Base-by-base conservation (phyloP, 1,140 invertebrate species). In the Octopus bimaculoides region DNA sequence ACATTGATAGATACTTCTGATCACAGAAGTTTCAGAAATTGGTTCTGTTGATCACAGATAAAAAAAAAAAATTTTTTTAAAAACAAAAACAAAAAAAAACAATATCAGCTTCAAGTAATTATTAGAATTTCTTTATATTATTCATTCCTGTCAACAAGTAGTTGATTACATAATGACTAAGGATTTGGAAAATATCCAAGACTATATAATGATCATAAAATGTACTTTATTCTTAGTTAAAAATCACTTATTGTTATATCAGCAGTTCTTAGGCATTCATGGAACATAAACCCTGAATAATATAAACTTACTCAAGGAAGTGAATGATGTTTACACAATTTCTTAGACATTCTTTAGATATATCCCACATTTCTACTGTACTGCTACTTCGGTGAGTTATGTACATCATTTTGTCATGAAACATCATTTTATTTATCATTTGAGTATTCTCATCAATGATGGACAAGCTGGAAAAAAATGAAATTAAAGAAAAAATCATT, bases 301-400 rank as follows among this genome's bases (percentile, higher is more conserved):
- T 41, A 41, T 41, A 41, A 41, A 76, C 83, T 83, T 52, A 84
- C 84, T 77, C 78, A 56, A 85, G 81, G 9, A 77, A 73, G 4
- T 71, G 20, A 41, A 55, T 77, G 66, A 85, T 80, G 73, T 83
- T 78, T 52, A 80, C 69, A 12, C 14, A 14, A 52, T 74, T 71
- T n/a, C 80, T 81, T 71, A 61, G 79, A 26, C 77, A 77, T 6
- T 79, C 78, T 12, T 77, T 80, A 20, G 78, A 52, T n/a, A 81
- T 55, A 61, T 84, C 82, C 83, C 83, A 86, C 55, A 82, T 78
- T 75, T 85, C 78, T 17, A 85, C 61, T 12, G 79, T 69, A 2
- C 75, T 78, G 52, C 56, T 77, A 54, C 80, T 80, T 9, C 81
- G 79, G 20, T 82, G 81, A 7, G 83, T 81, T 12, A 85, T 69